Percentiles rank a stretch among this genome's conserved stretches.
phyloP scores from a whole-genome alignment of 2,113 vertebrate species.

The Petromus typicus region DNA sequence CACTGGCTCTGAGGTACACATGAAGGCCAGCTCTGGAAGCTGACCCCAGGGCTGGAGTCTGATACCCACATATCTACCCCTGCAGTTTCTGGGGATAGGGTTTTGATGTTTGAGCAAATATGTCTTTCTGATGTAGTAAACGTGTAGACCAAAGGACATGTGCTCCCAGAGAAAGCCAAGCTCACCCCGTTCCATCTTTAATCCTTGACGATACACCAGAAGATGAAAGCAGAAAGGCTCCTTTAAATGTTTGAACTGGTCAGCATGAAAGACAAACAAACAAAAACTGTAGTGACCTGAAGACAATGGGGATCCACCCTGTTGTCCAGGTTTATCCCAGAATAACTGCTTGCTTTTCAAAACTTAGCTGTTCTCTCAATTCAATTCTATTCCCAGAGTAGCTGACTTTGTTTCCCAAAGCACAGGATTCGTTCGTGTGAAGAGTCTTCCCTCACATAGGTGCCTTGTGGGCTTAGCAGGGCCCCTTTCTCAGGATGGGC shows the following conservation, averaged over 20 bases:
- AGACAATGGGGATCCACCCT: not conserved
- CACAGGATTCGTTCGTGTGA: too few species aligned
- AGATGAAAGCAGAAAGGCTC: not conserved
- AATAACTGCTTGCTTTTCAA: not conserved
- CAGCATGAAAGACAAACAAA: not conserved
- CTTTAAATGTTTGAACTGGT: not conserved
- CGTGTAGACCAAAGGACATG: not conserved
- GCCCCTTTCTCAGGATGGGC: too few species aligned
- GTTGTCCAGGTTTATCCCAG: not conserved
- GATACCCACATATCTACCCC: not conserved
- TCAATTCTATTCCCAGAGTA: not conserved
- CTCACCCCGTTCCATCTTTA: not conserved
- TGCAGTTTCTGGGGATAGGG: not conserved
- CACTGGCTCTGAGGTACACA: not conserved
- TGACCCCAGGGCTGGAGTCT: not conserved
- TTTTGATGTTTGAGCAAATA: conserved; percentile 36
- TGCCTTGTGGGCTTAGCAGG: too few species aligned
- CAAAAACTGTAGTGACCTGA: not conserved
- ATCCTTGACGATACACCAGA: not conserved
- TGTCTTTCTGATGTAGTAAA: not conserved
- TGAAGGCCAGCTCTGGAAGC: not conserved
- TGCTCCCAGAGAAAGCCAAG: not conserved
- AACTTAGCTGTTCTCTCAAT: not conserved
- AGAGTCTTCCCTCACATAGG: fast-evolving
- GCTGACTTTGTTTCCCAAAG: too few species aligned